Base-by-base conservation (phyloP, 1,140 invertebrate species). In the Brachionus koreanus region DNA sequence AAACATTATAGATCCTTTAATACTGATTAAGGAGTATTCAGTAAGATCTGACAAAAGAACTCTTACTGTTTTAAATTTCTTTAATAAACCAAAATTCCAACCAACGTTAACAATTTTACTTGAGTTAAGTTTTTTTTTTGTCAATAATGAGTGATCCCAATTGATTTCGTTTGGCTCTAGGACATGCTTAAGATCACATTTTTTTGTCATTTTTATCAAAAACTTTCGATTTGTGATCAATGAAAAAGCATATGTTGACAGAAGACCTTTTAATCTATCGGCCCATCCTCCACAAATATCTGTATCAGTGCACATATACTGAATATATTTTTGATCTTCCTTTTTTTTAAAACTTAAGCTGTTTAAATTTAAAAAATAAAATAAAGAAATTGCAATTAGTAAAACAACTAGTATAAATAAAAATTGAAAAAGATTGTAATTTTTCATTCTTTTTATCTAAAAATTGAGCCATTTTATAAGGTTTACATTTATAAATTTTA, bases 171-270 rank as follows among this genome's bases (percentile, higher is more conserved):
- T 61, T 7, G 74, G 74, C 3, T 49, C 33, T 29, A 77, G 37
- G 6, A 77, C 29, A 33, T 57, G 46, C n/a, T 61, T 77, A 4
- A 77, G 9, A 35, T 77, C 74, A 37, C 74, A 77, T 10, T 52
- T 33, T 61, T 77, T 77, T 10, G 74, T 77, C 43, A 77, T 77
- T 33, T 61, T 77, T 3, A 77, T 77, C 10, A 57, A 57, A 52
- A 77, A 61, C 7, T 77, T 46, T 29, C 74, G 74, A 49, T 77
- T 61, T 25, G 74, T 52, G 7, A 77, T 49, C 10, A 77, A 0
- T 16, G 74, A 77, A 29, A 57, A 49, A 1, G 74, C 74, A 19
- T 77, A 77, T 2, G 74, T 61, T 25, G 74, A 77, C 42, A 77
- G n/a, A 33, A 77, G 23, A n/a, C 42, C 74, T 46, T 61, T 52